These are phyloP conservation scores for Aphrocallistes beatrix DNA, from an alignment of 37 sponge, comb jelly and placozoan genomes.

Conservation along the genomic window DNA sequence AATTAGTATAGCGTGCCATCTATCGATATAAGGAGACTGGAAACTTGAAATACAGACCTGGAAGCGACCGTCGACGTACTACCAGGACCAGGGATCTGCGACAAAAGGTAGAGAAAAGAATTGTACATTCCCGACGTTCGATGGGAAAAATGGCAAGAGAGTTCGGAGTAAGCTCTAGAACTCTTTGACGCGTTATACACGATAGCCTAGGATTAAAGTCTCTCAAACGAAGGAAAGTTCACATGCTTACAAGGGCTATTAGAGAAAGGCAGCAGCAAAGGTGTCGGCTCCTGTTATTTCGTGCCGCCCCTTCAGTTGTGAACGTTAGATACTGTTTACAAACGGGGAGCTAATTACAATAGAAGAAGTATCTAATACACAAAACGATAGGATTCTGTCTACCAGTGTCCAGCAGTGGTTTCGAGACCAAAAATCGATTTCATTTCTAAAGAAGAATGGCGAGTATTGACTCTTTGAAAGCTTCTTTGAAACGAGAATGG, in stretches of 20 bases:
- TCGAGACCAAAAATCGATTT: too few relatives aligned
- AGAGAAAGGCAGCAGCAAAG: too few relatives aligned
- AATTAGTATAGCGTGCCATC: neutral
- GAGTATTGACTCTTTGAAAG: neutral
- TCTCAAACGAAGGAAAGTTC: neutral
- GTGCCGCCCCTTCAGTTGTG: neutral
- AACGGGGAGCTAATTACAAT: neutral
- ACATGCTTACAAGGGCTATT: neutral
- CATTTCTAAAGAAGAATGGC: too few relatives aligned
- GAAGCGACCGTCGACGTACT: too few relatives aligned
- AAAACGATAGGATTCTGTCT: neutral
- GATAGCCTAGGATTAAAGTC: neutral
- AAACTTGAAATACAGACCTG: too few relatives aligned
- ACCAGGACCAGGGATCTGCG: neutral
- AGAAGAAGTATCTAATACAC: neutral
- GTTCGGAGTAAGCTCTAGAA: too few relatives aligned
- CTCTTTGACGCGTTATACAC: neutral
- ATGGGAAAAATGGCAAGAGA: too few relatives aligned
- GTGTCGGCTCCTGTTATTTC: neutral
- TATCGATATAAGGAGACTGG: too few relatives aligned
- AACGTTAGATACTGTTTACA: too few relatives aligned
- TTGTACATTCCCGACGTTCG: neutral
- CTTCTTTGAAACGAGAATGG: too few relatives aligned
- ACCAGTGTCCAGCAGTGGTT: neutral
- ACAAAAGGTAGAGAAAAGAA: neutral